Base-by-base conservation (phyloP, 2,888 invertebrate genomes). In the Drosophila atripex region DNA sequence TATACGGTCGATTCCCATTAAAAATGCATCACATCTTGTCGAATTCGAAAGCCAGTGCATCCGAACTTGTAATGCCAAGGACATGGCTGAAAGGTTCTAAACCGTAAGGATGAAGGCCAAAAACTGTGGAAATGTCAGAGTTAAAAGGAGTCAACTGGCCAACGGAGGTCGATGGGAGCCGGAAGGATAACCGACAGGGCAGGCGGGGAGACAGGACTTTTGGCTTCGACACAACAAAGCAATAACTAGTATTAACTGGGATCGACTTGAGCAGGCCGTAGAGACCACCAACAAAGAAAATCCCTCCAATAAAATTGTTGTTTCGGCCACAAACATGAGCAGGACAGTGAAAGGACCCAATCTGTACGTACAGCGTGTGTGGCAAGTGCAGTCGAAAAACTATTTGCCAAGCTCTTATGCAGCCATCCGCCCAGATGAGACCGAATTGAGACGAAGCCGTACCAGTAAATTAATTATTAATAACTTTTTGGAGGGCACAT, bases 381-480 rank as follows among this genome's bases (percentile, higher is more conserved):
- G 45, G 21, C 21, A 46, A 64, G 53, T 61, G 64, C 64, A 51
- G 52, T 50, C 14, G 53, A 30, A 46, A 49, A 50, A 53, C 53
- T 54, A 49, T 47, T 46, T 41, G 18, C 39, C 53, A 53, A 73
- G 74, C 77, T 70, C 61, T 74, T 61, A 76, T 72, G 49, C 64
- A 73, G 49, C 47, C 59, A 61, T 39, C 53, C 52, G 11, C 49
- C 64, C 56, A 39, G 57, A 30, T 14, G 14, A 4, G 21, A 25
- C 47, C 12, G 3, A 12, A 11, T 14, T 11, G 59, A 66, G 47
- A 58, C 55, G 12, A 25, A 69, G 66, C 72, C 70, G 65, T 74
- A 77, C 68, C 75, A 73, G 66, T 57, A 64, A 79, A 78, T 83
- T 79, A 83, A 84, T 82, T 66, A 84, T 78, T 84, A 79, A 84